Base-by-base conservation (phyloP, 2,888 invertebrate genomes). In the Quadroppia sp. region DNA sequence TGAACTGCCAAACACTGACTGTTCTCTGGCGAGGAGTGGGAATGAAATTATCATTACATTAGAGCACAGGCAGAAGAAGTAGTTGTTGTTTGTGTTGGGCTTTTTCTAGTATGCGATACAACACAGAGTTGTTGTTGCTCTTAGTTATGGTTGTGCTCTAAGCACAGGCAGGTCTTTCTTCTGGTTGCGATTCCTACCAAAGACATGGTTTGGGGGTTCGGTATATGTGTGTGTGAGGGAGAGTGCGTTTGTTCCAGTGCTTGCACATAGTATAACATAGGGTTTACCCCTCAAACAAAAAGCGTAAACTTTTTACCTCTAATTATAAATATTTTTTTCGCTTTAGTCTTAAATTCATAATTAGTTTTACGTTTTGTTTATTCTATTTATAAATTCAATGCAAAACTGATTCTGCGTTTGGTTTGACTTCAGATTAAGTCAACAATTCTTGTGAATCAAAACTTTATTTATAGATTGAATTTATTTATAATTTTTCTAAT, bases 41-140 rank as follows among this genome's bases (percentile, higher is more conserved):
- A 45, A 45, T 45, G 15, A 45, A 45, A 45, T 45, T 45, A 45
- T 45, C 45, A 45, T 45, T 45, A 45, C 45, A 45, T 45, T 45
- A 45, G 45, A 15, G 17, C 45, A 15, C 15, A 11, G 45, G 45
- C 15, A 9, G 45, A 45, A 45, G 45, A 45, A 17, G 15, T 45
- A 13, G 45, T 45, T 45, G 45, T 45, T 45, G 6, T 45, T 45
- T 45, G 6, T 45, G 36, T 45, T 45, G 11, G 45, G 17, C 15
- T 45, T 45, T 45, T 15, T 45, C 6, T 15, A 45, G 45, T 15
- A 45, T 45, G 45, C 45, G 45, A 15, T 45, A 45, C 45, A 45
- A 45, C 45, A 45, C 45, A 13, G 45, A 45, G 45, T 45, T 9
- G 45, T 17, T 45, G 15, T 45, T 2, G 15, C 15, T 45, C 15